Conservation (phyloP, 2,888 invertebrate species). For the Prosopocoilus inquinatus region DNA sequence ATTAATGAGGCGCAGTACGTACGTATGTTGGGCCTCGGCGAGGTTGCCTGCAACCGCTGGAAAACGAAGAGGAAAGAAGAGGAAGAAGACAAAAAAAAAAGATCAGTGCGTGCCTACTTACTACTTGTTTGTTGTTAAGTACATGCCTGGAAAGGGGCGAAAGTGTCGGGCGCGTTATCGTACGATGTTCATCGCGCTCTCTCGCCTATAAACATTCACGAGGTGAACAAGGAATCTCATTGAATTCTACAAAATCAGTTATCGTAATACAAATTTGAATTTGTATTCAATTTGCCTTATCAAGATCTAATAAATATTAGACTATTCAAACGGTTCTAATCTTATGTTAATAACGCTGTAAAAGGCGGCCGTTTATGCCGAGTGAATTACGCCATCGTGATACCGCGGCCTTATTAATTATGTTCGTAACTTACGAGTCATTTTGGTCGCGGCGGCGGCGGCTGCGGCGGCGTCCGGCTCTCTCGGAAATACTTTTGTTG, state of each 20-base stretch:
- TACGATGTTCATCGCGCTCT: neutral
- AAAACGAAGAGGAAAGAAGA: too few relatives aligned
- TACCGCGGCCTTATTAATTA: slow-evolving; percentile 3
- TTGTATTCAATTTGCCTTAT: slow-evolving; percentile 27
- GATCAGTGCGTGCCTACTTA: neutral
- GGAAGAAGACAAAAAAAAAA: too few relatives aligned
- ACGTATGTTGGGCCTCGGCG: neutral
- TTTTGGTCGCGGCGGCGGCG: neutral
- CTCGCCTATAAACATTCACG: slow-evolving; percentile 2
- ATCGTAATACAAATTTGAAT: slow-evolving; percentile 27
- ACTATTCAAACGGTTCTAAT: slow-evolving; percentile 12
- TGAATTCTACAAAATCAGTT: slow-evolving; percentile 14
- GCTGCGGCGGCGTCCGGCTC: too few relatives aligned
- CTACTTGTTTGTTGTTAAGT: too few relatives aligned
- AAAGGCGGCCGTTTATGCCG: neutral
- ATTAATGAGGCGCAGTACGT: slow-evolving; percentile 44
- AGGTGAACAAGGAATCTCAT: slow-evolving; percentile 4
- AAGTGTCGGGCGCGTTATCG: neutral
- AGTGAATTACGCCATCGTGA: slow-evolving; percentile 7
- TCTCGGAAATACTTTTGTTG: neutral
- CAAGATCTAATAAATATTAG: slow-evolving; percentile 27
- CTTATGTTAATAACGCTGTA: slow-evolving; percentile 10
- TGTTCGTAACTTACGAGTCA: slow-evolving; percentile 2
- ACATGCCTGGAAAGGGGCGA: slow-evolving; percentile 1
- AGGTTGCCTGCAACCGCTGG: too few relatives aligned